phyloP scores from a whole-genome alignment of 1,140 invertebrate genomes.

The honey bee (Apis mellifera) region Amel_HAv3.1 CM009938.2:8981001-8981500 shows the following conservation, averaged over 20 bases:
- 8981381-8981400: slow-evolving; percentile 68
- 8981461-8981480: slow-evolving; percentile 72
- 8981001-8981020: too few species aligned
- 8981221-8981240: slow-evolving; percentile 79
- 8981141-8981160: slow-evolving; percentile 80
- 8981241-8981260: slow-evolving; percentile 80
- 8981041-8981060: too few species aligned
- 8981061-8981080: neutral
- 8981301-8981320: slow-evolving; percentile 73
- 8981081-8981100: slow-evolving; percentile 71
- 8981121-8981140: slow-evolving; percentile 80
- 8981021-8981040: too few species aligned
- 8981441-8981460: slow-evolving; percentile 69
- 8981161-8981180: slow-evolving; percentile 80
- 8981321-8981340: slow-evolving; percentile 67
- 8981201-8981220: slow-evolving; percentile 79
- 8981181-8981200: slow-evolving; percentile 77
- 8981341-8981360: slow-evolving; percentile 66
- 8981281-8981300: slow-evolving; percentile 76
- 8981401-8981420: slow-evolving; percentile 71
- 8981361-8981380: slow-evolving; percentile 66
- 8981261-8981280: slow-evolving; percentile 77
- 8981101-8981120: slow-evolving; percentile 82
- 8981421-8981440: slow-evolving; percentile 75
- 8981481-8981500: slow-evolving; percentile 63